Conservation (phyloP, 2,888 invertebrate species). For the Drosophila diplacantha region DNA sequence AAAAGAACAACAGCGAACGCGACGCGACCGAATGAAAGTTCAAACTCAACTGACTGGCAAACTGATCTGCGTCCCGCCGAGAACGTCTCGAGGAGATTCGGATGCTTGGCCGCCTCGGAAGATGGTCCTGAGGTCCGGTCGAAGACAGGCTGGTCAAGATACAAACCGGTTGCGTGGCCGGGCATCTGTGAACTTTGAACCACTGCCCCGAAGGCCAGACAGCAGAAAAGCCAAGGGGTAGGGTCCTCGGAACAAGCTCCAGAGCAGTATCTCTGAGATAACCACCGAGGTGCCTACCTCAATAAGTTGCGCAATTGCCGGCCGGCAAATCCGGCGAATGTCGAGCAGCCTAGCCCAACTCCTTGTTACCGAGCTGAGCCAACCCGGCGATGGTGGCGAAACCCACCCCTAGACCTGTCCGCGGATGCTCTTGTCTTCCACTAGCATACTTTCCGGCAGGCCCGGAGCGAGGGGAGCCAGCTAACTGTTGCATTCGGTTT, state of each 20-base stretch:
- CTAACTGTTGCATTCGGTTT: constrained; percentile 31
- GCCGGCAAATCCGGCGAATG: constrained; percentile 48
- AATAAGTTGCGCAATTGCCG: constrained; percentile 61
- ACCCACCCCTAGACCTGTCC: constrained; percentile 38
- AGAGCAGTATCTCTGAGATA: constrained; percentile 20
- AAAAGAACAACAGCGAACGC: constrained; percentile 51
- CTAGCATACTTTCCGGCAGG: constrained; percentile 56
- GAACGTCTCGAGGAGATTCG: constrained; percentile 27
- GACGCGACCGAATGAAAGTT: constrained; percentile 72
- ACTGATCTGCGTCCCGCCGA: constrained; percentile 40
- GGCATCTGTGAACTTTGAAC: constrained; percentile 66
- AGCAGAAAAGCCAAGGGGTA: constrained; percentile 40
- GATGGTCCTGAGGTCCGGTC: constrained; percentile 50
- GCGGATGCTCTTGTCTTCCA: constrained; percentile 44
- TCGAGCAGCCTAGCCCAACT: constrained; percentile 23
- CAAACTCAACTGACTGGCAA: constrained; percentile 66
- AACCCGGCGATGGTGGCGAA: constrained; percentile 23
- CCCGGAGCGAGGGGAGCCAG: constrained; percentile 11
- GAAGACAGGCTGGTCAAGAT: constrained; percentile 62
- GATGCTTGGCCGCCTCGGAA: constrained; percentile 46
- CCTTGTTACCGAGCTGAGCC: constrained; percentile 43
- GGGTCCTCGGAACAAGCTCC: constrained; percentile 20
- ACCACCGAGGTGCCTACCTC: constrained; percentile 63
- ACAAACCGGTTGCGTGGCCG: constrained; percentile 62
- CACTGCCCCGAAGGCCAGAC: constrained; percentile 46